Percentiles rank a stretch among this genome's conserved stretches.
phyloP scores from a whole-genome alignment of 2,113 vertebrate species.

The Plectropomus leopardus region DNA sequence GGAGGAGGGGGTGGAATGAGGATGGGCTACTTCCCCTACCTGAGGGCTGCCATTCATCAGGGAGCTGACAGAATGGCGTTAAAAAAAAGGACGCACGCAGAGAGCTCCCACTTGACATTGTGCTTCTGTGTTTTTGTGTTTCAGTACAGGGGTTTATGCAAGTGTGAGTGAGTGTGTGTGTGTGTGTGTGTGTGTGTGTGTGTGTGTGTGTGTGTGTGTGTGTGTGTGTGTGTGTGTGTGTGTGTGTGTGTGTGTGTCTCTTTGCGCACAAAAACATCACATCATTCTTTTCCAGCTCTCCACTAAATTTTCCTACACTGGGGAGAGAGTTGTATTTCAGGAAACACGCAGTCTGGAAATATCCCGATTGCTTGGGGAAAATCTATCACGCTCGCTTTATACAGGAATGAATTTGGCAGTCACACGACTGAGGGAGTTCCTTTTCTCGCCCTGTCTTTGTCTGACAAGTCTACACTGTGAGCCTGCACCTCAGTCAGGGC shows the following conservation, averaged over 20 bases:
- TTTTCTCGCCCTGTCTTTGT: conserved; percentile 60
- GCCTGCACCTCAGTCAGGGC: conserved; percentile 35
- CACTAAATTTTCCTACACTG: conserved; percentile 49
- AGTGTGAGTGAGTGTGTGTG: conserved; percentile 23
- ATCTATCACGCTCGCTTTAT: conserved; percentile 54
- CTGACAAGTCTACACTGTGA: conserved; percentile 52
- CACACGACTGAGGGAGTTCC: conserved; percentile 46
- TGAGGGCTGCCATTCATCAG: conserved; percentile 71
- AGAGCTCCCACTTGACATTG: conserved; percentile 38
- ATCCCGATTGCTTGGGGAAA: conserved; percentile 60
- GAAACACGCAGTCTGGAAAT: conserved; percentile 63
- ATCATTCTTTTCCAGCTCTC: conserved; percentile 38
- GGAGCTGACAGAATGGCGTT: conserved; percentile 49
- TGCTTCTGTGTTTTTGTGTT: conserved; percentile 34
- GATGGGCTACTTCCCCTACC: conserved; percentile 59
- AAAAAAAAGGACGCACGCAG: conserved; percentile 18
- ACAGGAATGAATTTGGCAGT: conserved; percentile 58
- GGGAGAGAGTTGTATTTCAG: conserved; percentile 68
- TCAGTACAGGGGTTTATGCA: conserved; percentile 21
- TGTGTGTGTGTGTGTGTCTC: background rate
- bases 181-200: conserved; percentile 17
- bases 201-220: conserved; percentile 30
- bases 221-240: conserved; percentile 17
- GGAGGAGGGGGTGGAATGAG: conserved; percentile 34
- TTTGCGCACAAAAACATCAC: conserved; percentile 29